A percentile compares a stretch with the other conserved stretches of the same genome.
These are phyloP conservation scores for Oscheius sp. DNA, from an alignment of 2,888 invertebrate genomes.

Conservation along the genomic window DNA sequence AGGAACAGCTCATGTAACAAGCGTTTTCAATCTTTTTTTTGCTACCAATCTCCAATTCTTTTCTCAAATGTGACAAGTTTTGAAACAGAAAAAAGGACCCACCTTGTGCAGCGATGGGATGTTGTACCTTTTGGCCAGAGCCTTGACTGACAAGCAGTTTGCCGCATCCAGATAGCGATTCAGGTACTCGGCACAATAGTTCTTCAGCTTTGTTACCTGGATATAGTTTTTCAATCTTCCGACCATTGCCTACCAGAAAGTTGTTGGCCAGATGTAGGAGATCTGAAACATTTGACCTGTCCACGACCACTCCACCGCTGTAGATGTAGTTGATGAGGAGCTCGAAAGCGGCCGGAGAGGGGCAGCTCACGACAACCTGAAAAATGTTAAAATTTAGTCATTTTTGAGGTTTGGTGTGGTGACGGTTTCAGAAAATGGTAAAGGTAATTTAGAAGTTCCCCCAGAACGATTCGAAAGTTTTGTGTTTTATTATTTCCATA, in stretches of 20 bases:
- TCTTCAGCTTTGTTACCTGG: slow-evolving; percentile 76
- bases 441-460: too few species aligned
- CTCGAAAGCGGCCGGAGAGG: slow-evolving; percentile 79
- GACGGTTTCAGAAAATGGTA: too few species aligned
- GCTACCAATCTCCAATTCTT: too few species aligned
- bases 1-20: too few species aligned
- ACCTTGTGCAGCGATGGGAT: slow-evolving; percentile 78
- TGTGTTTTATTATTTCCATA: too few species aligned
- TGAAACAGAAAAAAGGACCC: neutral
- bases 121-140: slow-evolving; percentile 79
- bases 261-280: slow-evolving; percentile 80
- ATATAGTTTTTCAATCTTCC: neutral
- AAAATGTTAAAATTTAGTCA: slow-evolving; percentile 1
- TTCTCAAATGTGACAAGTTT: too few species aligned
- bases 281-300: slow-evolving; percentile 79
- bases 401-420: too few species aligned
- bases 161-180: slow-evolving; percentile 79
- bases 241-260: slow-evolving; percentile 76
- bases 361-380: slow-evolving; percentile 77
- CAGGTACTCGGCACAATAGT: slow-evolving; percentile 80
- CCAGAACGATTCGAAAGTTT: too few species aligned
- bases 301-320: slow-evolving; percentile 79
- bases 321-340: slow-evolving; percentile 81
- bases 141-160: slow-evolving; percentile 80
- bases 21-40: too few species aligned